phyloP scores from a whole-genome alignment of 2,113 vertebrate species.

The Otolemur garnettii region DNA sequence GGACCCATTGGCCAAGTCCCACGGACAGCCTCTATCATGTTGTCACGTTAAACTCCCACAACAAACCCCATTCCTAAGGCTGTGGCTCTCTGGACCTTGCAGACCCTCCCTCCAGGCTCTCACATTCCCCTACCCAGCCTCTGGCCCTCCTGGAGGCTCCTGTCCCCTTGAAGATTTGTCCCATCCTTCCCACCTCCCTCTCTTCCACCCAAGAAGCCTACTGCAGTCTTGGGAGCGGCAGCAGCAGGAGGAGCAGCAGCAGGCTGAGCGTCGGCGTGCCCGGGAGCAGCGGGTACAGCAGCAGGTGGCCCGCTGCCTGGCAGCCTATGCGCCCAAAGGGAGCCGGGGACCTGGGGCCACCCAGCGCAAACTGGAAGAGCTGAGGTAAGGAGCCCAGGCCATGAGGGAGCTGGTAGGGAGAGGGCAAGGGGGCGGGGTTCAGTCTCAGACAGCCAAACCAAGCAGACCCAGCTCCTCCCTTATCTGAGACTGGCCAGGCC shows the following conservation, averaged over 20 bases:
- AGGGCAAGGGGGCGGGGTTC: not conserved
- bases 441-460: not conserved
- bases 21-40: no score
- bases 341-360: not conserved
- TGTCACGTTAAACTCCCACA: not conserved
- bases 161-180: not conserved
- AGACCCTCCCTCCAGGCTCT: no score
- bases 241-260: conserved; percentile 56
- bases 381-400: conserved; percentile 75
- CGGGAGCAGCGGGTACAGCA: conserved; percentile 73
- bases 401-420: not conserved
- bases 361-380: conserved; percentile 78
- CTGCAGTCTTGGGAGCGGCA: conserved; percentile 76
- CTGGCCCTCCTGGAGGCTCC: not conserved
- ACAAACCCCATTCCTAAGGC: not conserved
- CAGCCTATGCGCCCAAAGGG: conserved; percentile 42
- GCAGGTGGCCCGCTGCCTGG: conserved; percentile 81
- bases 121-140: not conserved
- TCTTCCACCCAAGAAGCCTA: conserved; percentile 63
- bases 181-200: not conserved
- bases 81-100: not conserved
- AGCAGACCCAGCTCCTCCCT: not conserved
- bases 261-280: conserved; percentile 60
- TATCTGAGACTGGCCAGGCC: not conserved
- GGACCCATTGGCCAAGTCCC: no score